These are phyloP conservation scores for Microtus pennsylvanicus DNA, from an alignment of 2,113 vertebrate genomes.

Conservation along the genomic window DNA sequence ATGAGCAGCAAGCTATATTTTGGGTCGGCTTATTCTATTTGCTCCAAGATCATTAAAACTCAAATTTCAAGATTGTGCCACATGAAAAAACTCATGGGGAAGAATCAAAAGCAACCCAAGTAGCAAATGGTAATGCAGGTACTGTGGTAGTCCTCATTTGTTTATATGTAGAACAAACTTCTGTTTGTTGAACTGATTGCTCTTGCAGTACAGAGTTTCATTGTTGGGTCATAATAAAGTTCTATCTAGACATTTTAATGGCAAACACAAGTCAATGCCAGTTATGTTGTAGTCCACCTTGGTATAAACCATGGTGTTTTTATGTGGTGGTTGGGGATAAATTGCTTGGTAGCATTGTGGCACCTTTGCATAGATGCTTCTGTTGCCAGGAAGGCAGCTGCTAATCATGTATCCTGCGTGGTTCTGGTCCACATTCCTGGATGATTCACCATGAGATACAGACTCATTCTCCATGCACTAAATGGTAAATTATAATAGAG, in stretches of 20 bases:
- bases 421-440: neutral
- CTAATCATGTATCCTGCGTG: neutral
- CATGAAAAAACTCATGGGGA: neutral
- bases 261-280: neutral
- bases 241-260: neutral
- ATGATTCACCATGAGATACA: conserved; percentile 26
- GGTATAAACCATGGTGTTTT: conserved; percentile 8
- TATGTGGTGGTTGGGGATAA: neutral
- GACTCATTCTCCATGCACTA: conserved; percentile 32
- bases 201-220: neutral
- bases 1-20: neutral
- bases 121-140: neutral
- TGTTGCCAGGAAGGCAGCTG: conserved; percentile 57
- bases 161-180: neutral
- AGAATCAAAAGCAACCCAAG: neutral
- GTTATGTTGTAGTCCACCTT: neutral
- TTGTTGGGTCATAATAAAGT: neutral
- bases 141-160: neutral
- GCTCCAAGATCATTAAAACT: neutral
- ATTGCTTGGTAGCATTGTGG: neutral
- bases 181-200: neutral
- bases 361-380: neutral
- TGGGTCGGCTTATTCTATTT: neutral
- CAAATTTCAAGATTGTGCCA: neutral
- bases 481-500: neutral